Conservation (phyloP, 1,140 invertebrate genomes). For the Proctacanthus coquilletti region DNA sequence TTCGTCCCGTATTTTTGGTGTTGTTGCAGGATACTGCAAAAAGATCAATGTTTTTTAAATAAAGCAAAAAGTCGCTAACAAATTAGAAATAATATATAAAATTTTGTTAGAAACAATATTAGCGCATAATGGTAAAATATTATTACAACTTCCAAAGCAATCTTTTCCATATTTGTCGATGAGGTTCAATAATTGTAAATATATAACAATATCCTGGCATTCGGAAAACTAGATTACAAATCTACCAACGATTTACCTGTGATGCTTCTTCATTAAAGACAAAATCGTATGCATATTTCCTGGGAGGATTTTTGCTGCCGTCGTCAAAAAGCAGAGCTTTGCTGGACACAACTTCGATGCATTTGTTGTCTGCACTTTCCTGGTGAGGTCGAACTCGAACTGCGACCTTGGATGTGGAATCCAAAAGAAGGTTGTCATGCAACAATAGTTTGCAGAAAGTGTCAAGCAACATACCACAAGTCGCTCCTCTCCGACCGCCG, state of each 20-base stretch:
- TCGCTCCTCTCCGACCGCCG: conserved; percentile 14
- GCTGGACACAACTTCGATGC: conserved; percentile 27
- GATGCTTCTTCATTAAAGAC: conserved; percentile 65
- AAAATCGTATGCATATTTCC: conserved; percentile 76
- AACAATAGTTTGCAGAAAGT: not conserved
- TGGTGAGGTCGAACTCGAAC: conserved; percentile 24
- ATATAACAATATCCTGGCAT: too few relatives aligned
- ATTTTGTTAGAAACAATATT: too few relatives aligned
- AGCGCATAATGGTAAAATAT: too few relatives aligned
- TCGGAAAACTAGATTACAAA: too few relatives aligned
- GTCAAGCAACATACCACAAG: conserved; percentile 16
- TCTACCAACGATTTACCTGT: conserved; percentile 35
- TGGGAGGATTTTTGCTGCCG: conserved; percentile 36
- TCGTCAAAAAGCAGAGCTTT: conserved; percentile 28
- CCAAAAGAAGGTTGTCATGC: not conserved
- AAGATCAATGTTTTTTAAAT: too few relatives aligned
- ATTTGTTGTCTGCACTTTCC: conserved; percentile 19
- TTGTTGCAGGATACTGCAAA: too few relatives aligned
- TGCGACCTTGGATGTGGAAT: conserved; percentile 16
- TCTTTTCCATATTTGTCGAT: too few relatives aligned
- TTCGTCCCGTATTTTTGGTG: too few relatives aligned
- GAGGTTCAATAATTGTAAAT: too few relatives aligned
- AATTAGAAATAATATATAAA: too few relatives aligned
- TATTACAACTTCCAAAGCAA: too few relatives aligned
- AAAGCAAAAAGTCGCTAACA: too few relatives aligned